Percentiles rank a stretch among this genome's conserved stretches.
Evolutionary conservation across 2,113 vertebrate genomes (phyloP).

Genomic region (Nycticebus coucang): DNA sequence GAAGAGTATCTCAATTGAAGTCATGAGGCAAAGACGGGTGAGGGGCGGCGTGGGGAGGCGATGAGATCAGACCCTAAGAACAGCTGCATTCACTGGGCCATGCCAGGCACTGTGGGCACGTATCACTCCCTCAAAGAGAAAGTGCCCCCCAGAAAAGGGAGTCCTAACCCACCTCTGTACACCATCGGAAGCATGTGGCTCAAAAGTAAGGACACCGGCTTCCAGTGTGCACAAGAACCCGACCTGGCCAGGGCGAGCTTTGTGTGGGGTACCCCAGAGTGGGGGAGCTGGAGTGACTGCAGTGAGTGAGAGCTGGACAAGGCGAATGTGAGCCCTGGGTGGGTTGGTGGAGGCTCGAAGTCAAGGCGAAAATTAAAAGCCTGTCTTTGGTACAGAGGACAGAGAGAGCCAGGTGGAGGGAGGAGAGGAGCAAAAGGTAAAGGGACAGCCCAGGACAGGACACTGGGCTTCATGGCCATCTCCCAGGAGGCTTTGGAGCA

Average conservation of each 20-base stretch:
- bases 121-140: background rate
- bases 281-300: accelerated
- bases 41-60: background rate
- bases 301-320: too few species aligned
- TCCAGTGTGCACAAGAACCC: background rate
- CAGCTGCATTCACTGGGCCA: background rate
- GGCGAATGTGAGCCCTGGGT: too few species aligned
- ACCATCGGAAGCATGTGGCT: background rate
- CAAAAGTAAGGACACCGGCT: background rate
- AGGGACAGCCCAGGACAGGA: too few species aligned
- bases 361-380: background rate
- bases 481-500: background rate
- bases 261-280: background rate
- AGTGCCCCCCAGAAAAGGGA: background rate
- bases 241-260: background rate
- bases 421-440: background rate
- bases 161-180: background rate
- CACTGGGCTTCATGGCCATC: background rate
- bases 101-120: accelerated
- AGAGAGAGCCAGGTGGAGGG: background rate
- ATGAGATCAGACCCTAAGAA: background rate
- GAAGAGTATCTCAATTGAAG: background rate
- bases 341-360: background rate
- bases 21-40: background rate
- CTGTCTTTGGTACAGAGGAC: background rate